phyloP scores from a whole-genome alignment of 2,888 invertebrate species.

The Papilio protenor region DNA sequence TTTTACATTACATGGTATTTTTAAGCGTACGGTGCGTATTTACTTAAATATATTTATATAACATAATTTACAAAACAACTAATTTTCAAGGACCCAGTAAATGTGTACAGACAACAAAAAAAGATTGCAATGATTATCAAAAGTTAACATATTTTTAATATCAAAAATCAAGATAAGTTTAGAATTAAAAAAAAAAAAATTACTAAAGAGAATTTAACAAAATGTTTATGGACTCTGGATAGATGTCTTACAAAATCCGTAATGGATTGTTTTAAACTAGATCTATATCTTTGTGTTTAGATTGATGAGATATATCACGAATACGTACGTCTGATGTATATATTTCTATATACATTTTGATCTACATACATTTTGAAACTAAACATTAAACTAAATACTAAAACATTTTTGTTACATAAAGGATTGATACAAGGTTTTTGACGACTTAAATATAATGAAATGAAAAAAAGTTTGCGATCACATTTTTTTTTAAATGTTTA shows the following conservation, averaged over 20 bases:
- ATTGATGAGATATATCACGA: constrained; percentile 16
- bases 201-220: background rate
- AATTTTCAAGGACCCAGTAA: constrained; percentile 9
- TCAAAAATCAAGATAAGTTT: background rate
- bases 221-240: background rate
- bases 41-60: constrained; percentile 25
- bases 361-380: background rate
- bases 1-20: constrained; percentile 52
- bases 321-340: background rate
- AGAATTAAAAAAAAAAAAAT: no score
- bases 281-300: constrained; percentile 22
- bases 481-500: background rate
- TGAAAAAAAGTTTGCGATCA: background rate
- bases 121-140: background rate
- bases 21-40: constrained; percentile 43
- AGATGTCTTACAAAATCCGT: background rate
- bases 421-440: background rate
- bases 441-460: no score
- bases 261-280: constrained; percentile 30
- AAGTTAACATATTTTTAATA: background rate
- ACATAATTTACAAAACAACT: constrained; percentile 34
- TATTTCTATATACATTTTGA: background rate
- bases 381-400: no score
- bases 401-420: background rate
- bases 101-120: background rate